phyloP scores from a whole-genome alignment of 2,113 vertebrate genomes.

The Geothlypis trichas region DNA sequence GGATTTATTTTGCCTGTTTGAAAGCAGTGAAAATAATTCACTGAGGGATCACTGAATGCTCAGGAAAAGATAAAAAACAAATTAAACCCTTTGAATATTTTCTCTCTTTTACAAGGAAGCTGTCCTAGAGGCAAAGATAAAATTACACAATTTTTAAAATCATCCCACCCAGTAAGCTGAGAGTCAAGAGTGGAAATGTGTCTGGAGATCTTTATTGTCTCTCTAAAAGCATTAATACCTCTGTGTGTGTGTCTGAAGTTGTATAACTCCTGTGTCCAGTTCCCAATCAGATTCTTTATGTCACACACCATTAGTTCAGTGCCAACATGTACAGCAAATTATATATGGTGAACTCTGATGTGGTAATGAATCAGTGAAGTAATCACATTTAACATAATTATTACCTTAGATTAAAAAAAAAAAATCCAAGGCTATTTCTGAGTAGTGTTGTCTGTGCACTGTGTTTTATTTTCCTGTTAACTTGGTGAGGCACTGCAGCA shows the following conservation, averaged over 20 bases:
- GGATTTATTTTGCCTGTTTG: slow-evolving; percentile 23
- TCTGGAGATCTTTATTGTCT: background rate
- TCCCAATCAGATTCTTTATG: background rate
- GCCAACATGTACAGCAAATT: background rate
- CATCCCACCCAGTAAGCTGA: background rate
- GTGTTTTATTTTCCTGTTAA: background rate
- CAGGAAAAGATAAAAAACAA: background rate
- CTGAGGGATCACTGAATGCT: background rate
- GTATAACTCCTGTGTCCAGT: background rate
- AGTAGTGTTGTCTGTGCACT: background rate
- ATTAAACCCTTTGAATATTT: background rate
- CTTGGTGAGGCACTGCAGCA: background rate
- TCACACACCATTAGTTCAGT: background rate
- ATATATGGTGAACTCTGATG: background rate
- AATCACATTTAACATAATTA: background rate
- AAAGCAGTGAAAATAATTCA: background rate
- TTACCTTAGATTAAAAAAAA: background rate
- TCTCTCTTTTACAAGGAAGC: background rate
- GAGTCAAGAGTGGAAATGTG: background rate
- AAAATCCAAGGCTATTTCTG: background rate
- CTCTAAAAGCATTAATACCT: background rate
- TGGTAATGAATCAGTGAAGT: background rate
- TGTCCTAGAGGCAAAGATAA: background rate
- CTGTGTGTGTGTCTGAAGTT: background rate
- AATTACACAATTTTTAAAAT: background rate